Conservation (phyloP, 2,888 invertebrate species). For the Habrosyne pyritoides region DNA sequence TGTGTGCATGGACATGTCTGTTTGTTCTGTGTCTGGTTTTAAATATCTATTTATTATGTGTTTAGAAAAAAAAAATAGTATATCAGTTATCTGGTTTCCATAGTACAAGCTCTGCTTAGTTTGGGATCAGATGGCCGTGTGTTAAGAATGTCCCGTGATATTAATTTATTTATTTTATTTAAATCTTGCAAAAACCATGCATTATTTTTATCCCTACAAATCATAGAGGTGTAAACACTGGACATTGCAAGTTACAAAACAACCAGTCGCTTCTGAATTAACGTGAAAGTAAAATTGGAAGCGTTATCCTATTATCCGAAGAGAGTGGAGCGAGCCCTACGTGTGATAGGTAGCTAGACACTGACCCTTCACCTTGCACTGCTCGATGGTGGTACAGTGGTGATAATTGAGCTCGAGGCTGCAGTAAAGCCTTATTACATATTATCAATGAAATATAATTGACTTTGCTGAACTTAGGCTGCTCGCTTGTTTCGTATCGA, state of each 20-base stretch:
- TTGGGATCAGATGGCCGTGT: too few relatives aligned
- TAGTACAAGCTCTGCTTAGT: too few relatives aligned
- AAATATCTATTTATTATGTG: too few relatives aligned
- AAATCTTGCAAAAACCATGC: background rate
- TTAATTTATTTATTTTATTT: too few relatives aligned
- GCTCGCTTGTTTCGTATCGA: background rate
- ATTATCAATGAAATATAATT: slow-evolving; percentile 1
- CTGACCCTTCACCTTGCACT: background rate
- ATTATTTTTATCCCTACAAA: background rate
- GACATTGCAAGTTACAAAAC: background rate
- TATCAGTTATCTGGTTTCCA: too few relatives aligned
- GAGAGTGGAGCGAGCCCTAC: background rate
- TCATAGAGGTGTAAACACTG: background rate
- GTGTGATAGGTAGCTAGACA: background rate
- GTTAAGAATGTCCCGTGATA: too few relatives aligned
- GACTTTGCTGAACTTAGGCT: background rate
- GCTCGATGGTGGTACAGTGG: background rate
- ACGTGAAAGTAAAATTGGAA: slow-evolving; percentile 4
- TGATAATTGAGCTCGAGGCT: background rate
- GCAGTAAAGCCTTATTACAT: background rate
- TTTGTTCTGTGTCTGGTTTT: too few relatives aligned
- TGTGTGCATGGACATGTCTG: too few relatives aligned
- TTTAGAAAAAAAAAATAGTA: too few relatives aligned
- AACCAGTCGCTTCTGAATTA: background rate
- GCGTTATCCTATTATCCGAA: background rate